Conservation (phyloP, 2,888 invertebrate genomes). For the Andrena hattorfiana region DNA sequence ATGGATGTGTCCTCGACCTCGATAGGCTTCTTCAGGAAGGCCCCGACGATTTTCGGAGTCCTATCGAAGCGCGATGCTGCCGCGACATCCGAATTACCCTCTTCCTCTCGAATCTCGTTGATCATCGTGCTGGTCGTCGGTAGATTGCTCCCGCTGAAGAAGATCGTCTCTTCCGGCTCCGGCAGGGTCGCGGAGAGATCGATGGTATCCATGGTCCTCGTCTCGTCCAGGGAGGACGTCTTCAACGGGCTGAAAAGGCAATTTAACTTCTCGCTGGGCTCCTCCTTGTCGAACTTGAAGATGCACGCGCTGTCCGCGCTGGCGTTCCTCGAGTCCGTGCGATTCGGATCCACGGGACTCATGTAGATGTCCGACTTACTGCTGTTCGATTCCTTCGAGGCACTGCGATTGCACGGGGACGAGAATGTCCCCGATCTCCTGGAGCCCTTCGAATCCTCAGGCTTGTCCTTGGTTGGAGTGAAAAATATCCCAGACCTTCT, state of each 20-base stretch:
- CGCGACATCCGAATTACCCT: rapidly evolving
- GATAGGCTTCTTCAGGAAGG: slow-evolving; percentile 76
- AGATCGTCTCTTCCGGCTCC: slow-evolving; percentile 24
- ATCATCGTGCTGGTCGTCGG: slow-evolving; percentile 27
- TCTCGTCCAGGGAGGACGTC: slow-evolving; percentile 1
- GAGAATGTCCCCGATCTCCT: not conserved
- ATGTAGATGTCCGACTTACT: not conserved
- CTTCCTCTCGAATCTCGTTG: not conserved
- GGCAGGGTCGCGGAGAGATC: slow-evolving; percentile 5
- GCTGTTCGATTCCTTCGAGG: not conserved
- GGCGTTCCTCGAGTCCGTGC: slow-evolving; percentile 10
- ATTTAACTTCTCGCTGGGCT: not conserved
- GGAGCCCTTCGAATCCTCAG: not conserved
- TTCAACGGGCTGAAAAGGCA: not conserved
- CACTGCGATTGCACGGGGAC: not conserved
- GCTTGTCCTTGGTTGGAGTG: not conserved
- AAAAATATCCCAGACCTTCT: not conserved
- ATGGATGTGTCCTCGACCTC: slow-evolving; percentile 73
- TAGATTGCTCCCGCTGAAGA: not conserved
- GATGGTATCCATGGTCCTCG: not conserved
- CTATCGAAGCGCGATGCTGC: not conserved
- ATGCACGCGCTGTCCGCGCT: not conserved
- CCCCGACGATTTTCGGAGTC: slow-evolving; percentile 74
- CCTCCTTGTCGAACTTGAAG: slow-evolving; percentile 8
- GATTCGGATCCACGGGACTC: slow-evolving; percentile 1